Conservation (phyloP, 2,888 invertebrate species). For the Lithophane ornitopus region DNA sequence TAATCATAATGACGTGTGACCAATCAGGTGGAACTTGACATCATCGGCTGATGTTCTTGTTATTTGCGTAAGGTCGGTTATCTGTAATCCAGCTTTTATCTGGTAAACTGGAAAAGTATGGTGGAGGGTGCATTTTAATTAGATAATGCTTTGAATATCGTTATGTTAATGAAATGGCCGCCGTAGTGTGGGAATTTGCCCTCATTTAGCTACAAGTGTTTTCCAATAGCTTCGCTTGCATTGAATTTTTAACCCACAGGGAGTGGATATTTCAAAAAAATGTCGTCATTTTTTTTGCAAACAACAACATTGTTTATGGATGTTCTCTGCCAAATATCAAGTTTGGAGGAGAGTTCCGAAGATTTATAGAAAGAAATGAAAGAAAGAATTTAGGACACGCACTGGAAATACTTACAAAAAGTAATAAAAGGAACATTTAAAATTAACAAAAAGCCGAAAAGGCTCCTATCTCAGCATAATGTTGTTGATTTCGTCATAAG, state of each 20-base stretch:
- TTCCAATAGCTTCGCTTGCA: not conserved
- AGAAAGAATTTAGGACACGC: too few species aligned
- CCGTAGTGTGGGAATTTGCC: not conserved
- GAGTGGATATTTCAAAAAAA: not conserved
- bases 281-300: not conserved
- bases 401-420: too few species aligned
- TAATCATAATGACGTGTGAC: constrained; percentile 59
- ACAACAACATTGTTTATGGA: not conserved
- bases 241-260: not conserved
- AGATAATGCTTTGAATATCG: constrained; percentile 6
- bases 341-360: not conserved
- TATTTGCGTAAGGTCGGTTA: not conserved
- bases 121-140: constrained; percentile 28
- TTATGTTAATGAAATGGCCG: not conserved
- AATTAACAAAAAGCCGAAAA: too few species aligned
- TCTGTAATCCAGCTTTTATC: constrained; percentile 1
- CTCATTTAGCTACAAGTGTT: constrained; percentile 3
- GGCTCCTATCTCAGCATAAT: too few species aligned
- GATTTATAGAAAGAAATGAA: too few species aligned
- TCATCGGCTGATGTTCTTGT: constrained; percentile 39
- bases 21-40: constrained; percentile 31
- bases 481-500: too few species aligned
- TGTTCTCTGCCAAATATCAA: not conserved
- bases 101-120: constrained; percentile 9
- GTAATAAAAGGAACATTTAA: too few species aligned